Base-by-base conservation (phyloP, 2,113 vertebrate genomes). In the Eptatretus burgeri region DNA sequence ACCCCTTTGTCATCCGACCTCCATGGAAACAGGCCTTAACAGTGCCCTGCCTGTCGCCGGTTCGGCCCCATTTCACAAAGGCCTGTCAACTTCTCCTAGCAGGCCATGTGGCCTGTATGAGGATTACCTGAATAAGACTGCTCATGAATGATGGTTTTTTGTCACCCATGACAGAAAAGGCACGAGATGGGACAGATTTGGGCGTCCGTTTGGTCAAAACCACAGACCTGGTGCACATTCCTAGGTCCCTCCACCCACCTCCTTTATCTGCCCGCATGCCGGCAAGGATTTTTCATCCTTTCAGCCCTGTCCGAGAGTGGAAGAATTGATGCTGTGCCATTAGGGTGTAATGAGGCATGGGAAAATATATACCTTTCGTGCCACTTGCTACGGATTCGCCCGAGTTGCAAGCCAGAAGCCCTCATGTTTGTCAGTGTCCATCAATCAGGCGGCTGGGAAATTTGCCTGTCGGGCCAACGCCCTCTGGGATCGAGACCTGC, bases 181-280 rank as follows among this genome's bases (percentile, higher is more conserved):
- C n/a, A 60, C 56, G 20, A 60, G 56, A 60, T 60, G 56, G 56
- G n/a, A 20, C 56, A 60, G 56, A 60, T 60, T 60, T n/a, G 20
- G 56, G 20, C 56, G 20, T 11, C 56, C 56, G n/a, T 60, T 60
- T 60, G 56, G n/a, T 60, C n/a, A 41, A 41, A 41, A 41, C 27
- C 27, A 41, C n/a, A 60, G 20, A 20, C 56, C 56, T n/a, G 20
- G 56, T 20, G 20, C 56, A 60, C n/a, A 60, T 60, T 60, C 56
- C 56, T 60, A 20, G n/a, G 56, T 60, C 20, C 20, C 56, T 60
- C 20, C 20, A 60, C 56, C n/a, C 20, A n/a, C n/a, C 56, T 60
- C 20, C 56, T 60, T 60, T 60, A 60, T 20, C n/a, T 60, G n/a
- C n/a, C 56, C 20, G 56, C 56, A 60, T 60, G n/a, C 56, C 56